Percentiles rank a stretch among this genome's conserved stretches.
Conservation (phyloP, 2,797 vertebrate species). For the Labroides dimidiatus region DNA sequence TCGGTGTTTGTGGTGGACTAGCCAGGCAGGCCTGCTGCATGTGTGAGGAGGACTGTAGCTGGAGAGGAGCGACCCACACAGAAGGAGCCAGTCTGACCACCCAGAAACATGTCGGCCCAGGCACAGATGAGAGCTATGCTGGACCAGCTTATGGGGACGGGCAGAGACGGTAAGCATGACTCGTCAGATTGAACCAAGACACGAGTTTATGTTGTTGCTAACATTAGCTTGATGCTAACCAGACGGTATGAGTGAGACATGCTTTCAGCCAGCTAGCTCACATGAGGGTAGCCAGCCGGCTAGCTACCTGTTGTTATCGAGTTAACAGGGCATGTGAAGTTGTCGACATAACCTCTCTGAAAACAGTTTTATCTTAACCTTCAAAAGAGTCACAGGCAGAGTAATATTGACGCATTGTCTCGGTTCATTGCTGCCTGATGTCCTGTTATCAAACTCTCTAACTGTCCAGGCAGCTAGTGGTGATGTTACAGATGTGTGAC, state of each 20-base stretch:
- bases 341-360: accelerated
- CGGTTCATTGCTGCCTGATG: background rate
- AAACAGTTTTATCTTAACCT: background rate
- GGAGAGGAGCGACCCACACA: constrained; percentile 55
- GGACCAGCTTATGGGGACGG: constrained; percentile 98
- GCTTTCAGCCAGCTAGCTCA: constrained; percentile 52
- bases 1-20: constrained; percentile 32
- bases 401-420: background rate
- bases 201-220: constrained; percentile 42
- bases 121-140: constrained; percentile 99
- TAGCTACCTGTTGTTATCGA: constrained; percentile 74
- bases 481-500: constrained; percentile 11
- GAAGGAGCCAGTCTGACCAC: constrained; percentile 23
- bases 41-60: constrained; percentile 58
- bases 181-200: background rate
- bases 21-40: constrained; percentile 72
- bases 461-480: background rate
- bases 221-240: constrained; percentile 61
- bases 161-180: constrained; percentile 92
- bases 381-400: background rate
- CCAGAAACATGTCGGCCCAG: constrained; percentile 93
- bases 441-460: constrained; percentile 1
- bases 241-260: constrained; percentile 43
- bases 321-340: constrained; percentile 12
- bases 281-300: constrained; percentile 50